Evolutionary conservation across 1,140 invertebrate genomes (phyloP).

Genomic region (Trachelipus rathkii): DNA sequence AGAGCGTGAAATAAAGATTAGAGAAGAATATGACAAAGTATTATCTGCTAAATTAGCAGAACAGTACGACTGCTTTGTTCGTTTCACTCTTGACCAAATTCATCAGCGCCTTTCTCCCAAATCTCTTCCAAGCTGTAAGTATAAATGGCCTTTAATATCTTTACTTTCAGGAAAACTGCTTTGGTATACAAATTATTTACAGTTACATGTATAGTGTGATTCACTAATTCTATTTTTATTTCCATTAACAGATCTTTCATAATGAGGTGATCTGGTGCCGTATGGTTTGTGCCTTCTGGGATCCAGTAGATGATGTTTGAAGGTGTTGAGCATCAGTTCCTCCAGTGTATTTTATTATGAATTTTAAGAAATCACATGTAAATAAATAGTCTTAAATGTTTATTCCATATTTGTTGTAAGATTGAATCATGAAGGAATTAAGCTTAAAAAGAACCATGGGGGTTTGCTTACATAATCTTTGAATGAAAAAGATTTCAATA

Average conservation of each 20-base stretch:
- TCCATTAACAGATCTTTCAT: not conserved
- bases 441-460: too few relatives aligned
- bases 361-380: not conserved
- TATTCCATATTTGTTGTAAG: too few relatives aligned
- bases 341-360: not conserved
- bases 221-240: not conserved
- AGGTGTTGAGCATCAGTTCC: slow-evolving; percentile 9
- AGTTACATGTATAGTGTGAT: not conserved
- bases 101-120: slow-evolving; percentile 54
- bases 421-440: too few relatives aligned
- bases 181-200: too few relatives aligned
- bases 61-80: slow-evolving; percentile 95
- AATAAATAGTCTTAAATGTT: too few relatives aligned
- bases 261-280: not conserved
- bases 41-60: slow-evolving; percentile 86
- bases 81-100: slow-evolving; percentile 95
- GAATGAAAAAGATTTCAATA: too few relatives aligned
- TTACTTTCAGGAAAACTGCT: too few relatives aligned
- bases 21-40: slow-evolving; percentile 88
- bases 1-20: slow-evolving; percentile 83
- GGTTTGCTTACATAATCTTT: too few relatives aligned
- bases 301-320: not conserved
- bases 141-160: too few relatives aligned
- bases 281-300: not conserved
- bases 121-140: not conserved